Conservation (phyloP, 2,888 invertebrate species). For the Watsonalla cultraria region DNA sequence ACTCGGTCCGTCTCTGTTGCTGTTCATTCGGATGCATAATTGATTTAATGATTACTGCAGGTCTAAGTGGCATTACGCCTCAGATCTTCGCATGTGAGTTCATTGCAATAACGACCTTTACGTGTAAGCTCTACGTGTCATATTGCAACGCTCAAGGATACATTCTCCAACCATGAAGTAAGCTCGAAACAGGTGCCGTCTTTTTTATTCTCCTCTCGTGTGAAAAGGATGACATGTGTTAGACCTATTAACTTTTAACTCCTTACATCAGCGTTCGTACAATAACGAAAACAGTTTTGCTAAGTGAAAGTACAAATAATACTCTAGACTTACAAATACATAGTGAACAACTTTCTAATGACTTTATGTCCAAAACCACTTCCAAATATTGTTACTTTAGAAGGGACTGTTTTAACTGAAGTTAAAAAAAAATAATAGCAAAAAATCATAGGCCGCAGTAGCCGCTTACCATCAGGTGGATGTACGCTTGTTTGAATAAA, state of each 20-base stretch:
- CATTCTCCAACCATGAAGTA: too few relatives aligned
- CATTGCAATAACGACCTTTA: background rate
- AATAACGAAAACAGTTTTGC: background rate
- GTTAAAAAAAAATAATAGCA: too few relatives aligned
- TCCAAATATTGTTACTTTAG: background rate
- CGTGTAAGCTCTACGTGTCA: background rate
- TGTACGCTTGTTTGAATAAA: too few relatives aligned
- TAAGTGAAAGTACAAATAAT: background rate
- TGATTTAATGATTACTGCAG: conserved; percentile 36
- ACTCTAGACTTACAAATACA: background rate
- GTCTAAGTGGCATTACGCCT: conserved; percentile 33
- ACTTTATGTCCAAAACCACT: background rate
- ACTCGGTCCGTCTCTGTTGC: conserved; percentile 12
- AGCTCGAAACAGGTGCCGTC: too few relatives aligned
- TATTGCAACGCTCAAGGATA: background rate
- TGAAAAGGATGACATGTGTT: too few relatives aligned
- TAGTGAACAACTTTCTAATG: background rate
- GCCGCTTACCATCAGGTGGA: too few relatives aligned
- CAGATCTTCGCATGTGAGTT: conserved; percentile 11
- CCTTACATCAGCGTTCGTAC: background rate
- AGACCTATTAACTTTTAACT: too few relatives aligned
- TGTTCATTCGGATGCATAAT: conserved; percentile 39
- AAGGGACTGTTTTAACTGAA: too few relatives aligned
- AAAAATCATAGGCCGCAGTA: too few relatives aligned
- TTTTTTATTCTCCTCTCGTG: too few relatives aligned